Base-by-base conservation (phyloP, 2,797 vertebrate genomes). In the Syncerus caffer region DNA sequence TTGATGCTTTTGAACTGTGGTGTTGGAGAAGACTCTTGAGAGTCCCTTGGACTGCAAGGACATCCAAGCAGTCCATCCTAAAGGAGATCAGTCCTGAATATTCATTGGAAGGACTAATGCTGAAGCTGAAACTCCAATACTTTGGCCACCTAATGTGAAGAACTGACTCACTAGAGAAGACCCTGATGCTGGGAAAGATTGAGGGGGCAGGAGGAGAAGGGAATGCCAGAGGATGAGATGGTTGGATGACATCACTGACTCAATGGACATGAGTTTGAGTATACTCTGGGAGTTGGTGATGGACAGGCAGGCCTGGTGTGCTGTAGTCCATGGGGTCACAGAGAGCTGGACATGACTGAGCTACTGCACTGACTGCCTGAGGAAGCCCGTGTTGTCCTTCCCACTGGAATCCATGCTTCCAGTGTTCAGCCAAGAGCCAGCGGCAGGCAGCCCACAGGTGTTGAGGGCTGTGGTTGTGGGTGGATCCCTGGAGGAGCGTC, bases 271-370 rank as follows among this genome's bases (percentile, higher is more conserved):
- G 64, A 21, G 64, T 67, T 4, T 34, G 64, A 21, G 4, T 5
- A 11, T 0, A 2, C 4, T 67, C n/a, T 0, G 1, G 17, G 17
- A 67, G 64, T 1, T 34, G n/a, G 17, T 5, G 1, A 21, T 67
- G n/a, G n/a, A 67, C 9, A 67, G 64, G 64, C n/a, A 34, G 17
- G 64, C n/a, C 64, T 34, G 64, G 9, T 0, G 2, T 21, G n/a
- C 64, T 34, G 17, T n/a, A 11, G 17, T 34, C 17, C 64, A 11
- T 0, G 17, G 17, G n/a, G 64, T 67, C 0, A 9, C n/a, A 34
- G 9, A 67, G n/a, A 34, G n/a, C 1, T 5, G 9, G 64, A 34
- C 64, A 12, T 0, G 9, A 11, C n/a, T 67, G n/a, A 34, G 9
- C 17, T 0, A 3, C 17, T 6, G 64, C 64, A 8, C 17, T 34